Evolutionary conservation across 1,140 invertebrate species (phyloP).

Genomic region (Semibalanus balanoides): DNA sequence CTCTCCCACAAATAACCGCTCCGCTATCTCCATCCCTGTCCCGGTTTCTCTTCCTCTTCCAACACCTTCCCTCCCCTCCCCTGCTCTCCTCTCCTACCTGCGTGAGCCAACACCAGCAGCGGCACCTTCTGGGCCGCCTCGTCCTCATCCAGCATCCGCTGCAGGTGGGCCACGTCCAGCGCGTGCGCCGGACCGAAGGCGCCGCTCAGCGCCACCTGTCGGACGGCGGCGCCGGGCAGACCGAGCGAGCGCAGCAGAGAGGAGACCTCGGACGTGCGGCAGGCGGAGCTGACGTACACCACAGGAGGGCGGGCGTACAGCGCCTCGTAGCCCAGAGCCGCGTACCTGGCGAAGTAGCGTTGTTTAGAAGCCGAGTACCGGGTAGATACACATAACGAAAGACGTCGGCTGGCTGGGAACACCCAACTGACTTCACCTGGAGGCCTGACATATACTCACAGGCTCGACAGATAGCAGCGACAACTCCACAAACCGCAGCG

Average conservation of each 20-base stretch:
- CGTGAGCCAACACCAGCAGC: slow-evolving; percentile 65
- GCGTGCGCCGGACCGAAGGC: slow-evolving; percentile 44
- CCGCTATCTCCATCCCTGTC: too few species aligned
- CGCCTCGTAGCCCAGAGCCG: slow-evolving; percentile 62
- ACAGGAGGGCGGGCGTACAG: slow-evolving; percentile 54
- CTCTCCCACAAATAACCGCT: too few species aligned
- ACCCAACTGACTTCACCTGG: too few species aligned
- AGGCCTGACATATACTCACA: too few species aligned
- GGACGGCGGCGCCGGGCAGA: slow-evolving; percentile 62
- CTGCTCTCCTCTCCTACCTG: slow-evolving; percentile 34
- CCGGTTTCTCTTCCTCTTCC: too few species aligned
- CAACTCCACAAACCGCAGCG: too few species aligned
- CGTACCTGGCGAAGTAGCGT: slow-evolving; percentile 36
- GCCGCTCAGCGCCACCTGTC: slow-evolving; percentile 64
- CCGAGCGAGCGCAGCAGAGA: slow-evolving; percentile 29
- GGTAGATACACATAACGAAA: too few species aligned
- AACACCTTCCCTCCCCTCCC: too few species aligned
- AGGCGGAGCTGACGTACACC: slow-evolving; percentile 64
- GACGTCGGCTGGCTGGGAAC: too few species aligned
- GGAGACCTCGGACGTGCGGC: slow-evolving; percentile 37
- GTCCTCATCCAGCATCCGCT: slow-evolving; percentile 65
- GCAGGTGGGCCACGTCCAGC: slow-evolving; percentile 63
- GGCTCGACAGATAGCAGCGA: too few species aligned
- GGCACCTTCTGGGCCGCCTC: slow-evolving; percentile 54
- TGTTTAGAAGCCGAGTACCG: too few species aligned